Percentiles rank a stretch among this genome's conserved stretches.
phyloP scores from a whole-genome alignment of 2,888 invertebrate genomes.

The Sarcophaga caerulescens region DNA sequence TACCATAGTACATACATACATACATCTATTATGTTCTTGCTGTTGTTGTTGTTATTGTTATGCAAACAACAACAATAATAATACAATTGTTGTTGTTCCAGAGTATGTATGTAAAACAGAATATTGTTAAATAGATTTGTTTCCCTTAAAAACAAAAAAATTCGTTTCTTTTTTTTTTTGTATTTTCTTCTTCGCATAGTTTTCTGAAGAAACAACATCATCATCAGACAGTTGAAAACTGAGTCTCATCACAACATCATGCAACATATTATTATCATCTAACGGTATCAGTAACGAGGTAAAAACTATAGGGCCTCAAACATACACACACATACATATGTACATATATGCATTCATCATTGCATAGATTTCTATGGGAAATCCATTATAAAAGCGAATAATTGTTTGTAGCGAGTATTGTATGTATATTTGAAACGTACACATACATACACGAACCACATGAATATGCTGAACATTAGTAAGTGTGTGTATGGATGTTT shows the following conservation, averaged over 20 bases:
- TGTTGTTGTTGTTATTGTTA: neutral
- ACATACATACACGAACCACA: too few relatives aligned
- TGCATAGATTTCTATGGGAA: conserved; percentile 20
- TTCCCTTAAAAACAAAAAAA: neutral
- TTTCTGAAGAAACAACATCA: conserved; percentile 29
- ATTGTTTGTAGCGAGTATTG: too few relatives aligned
- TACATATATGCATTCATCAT: neutral
- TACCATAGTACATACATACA: neutral
- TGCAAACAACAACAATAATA: neutral
- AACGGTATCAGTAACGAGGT: conserved; percentile 13
- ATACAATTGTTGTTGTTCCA: neutral
- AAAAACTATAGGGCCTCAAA: neutral
- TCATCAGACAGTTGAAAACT: conserved; percentile 4
- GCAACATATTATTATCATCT: neutral
- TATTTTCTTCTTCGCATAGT: conserved; percentile 2
- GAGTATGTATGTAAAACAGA: conserved; percentile 25
- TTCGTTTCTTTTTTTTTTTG: neutral
- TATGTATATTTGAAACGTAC: neutral
- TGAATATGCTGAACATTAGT: neutral
- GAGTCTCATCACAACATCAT: conserved; percentile 9
- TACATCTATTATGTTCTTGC: too few relatives aligned
- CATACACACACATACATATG: neutral
- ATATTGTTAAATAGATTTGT: conserved; percentile 48
- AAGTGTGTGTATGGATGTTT: conserved; percentile 7
- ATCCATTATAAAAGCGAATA: neutral